These are phyloP conservation scores for Pachliopta kotzebuea DNA, from an alignment of 2,888 invertebrate genomes.

Conservation along the genomic window DNA sequence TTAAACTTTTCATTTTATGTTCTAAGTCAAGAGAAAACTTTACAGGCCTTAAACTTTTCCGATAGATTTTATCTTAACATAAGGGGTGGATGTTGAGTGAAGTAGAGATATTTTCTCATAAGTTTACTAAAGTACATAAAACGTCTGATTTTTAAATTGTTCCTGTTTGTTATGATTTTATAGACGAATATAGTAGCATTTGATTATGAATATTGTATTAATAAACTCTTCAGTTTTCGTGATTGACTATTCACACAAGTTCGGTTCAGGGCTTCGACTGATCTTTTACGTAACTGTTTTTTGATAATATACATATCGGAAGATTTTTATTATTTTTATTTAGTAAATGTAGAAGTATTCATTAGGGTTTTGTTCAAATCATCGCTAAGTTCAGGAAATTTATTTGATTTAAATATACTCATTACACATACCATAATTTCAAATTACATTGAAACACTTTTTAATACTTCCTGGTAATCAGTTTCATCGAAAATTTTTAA, in stretches of 20 bases:
- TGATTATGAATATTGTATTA: too few relatives aligned
- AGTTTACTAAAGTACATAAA: not conserved
- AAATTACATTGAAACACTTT: too few relatives aligned
- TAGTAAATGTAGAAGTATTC: too few relatives aligned
- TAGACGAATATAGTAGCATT: too few relatives aligned
- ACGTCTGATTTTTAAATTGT: not conserved
- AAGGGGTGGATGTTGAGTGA: slow-evolving; percentile 18
- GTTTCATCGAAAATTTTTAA: too few relatives aligned
- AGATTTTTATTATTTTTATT: not conserved
- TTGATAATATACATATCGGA: not conserved
- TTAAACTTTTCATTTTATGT: not conserved
- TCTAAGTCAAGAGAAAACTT: not conserved
- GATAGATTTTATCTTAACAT: slow-evolving; percentile 26
- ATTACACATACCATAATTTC: too few relatives aligned
- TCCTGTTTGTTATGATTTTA: not conserved
- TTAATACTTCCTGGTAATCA: too few relatives aligned
- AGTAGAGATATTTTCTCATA: slow-evolving; percentile 24
- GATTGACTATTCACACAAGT: too few relatives aligned
- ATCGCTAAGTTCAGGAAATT: too few relatives aligned
- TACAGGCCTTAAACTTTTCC: slow-evolving; percentile 22
- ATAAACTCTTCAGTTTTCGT: not conserved
- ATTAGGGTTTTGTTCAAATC: too few relatives aligned
- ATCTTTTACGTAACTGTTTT: not conserved
- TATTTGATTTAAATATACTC: too few relatives aligned
- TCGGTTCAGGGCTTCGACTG: not conserved